Percentiles rank a stretch among this genome's conserved stretches.
phyloP scores from a whole-genome alignment of 2,888 invertebrate genomes.

The Auanema freiburgensis region DNA sequence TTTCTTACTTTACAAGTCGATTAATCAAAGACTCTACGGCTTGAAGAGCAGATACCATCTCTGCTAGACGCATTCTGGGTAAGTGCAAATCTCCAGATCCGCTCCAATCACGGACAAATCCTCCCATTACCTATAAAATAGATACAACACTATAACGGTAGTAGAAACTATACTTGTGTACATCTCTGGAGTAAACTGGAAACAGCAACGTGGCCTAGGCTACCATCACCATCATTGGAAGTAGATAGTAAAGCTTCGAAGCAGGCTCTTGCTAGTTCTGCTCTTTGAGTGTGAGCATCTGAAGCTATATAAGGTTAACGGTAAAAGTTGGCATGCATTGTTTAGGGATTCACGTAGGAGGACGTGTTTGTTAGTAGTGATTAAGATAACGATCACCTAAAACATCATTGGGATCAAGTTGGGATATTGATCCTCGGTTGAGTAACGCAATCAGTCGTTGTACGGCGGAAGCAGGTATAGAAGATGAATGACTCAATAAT shows the following conservation, averaged over 20 bases:
- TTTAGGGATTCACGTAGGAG: too few species aligned
- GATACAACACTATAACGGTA: not conserved
- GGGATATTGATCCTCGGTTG: constrained; percentile 79
- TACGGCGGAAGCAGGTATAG: constrained; percentile 80
- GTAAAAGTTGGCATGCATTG: constrained; percentile 1
- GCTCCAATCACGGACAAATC: constrained; percentile 44
- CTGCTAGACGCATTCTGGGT: constrained; percentile 50
- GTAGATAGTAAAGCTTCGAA: constrained; percentile 63
- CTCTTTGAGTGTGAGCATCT: constrained; percentile 64
- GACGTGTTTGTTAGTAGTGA: not conserved
- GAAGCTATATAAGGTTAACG: constrained; percentile 51
- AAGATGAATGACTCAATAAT: constrained; percentile 79
- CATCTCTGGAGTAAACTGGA: constrained; percentile 41
- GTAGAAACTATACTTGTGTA: constrained; percentile 22
- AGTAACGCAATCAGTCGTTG: constrained; percentile 81
- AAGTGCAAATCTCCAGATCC: constrained; percentile 52
- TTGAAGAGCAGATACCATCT: constrained; percentile 56
- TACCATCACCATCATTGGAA: constrained; percentile 30
- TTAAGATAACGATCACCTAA: constrained; percentile 40
- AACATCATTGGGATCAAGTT: constrained; percentile 60
- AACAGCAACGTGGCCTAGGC: constrained; percentile 37
- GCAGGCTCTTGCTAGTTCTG: constrained; percentile 64
- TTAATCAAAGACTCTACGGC: constrained; percentile 58
- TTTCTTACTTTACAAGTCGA: constrained; percentile 44
- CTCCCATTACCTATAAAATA: constrained; percentile 26